phyloP scores from a whole-genome alignment of 2,797 vertebrate species.

The Selene dorsalis region DNA sequence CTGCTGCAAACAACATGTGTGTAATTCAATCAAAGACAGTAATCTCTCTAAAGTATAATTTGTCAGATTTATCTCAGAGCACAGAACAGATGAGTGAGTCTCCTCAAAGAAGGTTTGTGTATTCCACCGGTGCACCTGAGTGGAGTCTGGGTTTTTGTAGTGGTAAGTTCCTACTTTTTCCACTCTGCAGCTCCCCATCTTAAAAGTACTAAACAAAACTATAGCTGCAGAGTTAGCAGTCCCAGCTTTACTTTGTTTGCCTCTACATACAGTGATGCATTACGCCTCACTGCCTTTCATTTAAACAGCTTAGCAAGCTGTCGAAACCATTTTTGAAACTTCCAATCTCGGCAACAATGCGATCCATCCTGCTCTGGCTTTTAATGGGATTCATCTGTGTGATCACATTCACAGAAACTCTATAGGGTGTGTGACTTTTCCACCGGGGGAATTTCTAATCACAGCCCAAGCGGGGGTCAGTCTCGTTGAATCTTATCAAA shows the following conservation, averaged over 20 bases:
- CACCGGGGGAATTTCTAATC: constrained; percentile 52
- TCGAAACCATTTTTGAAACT: constrained; percentile 51
- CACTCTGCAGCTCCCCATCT: constrained; percentile 12
- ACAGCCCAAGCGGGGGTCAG: constrained; percentile 52
- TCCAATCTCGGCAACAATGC: constrained; percentile 55
- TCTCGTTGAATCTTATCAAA: constrained; percentile 65
- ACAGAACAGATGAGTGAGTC: background rate
- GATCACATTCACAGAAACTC: constrained; percentile 62
- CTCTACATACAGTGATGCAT: constrained; percentile 36
- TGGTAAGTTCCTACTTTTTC: constrained; percentile 23
- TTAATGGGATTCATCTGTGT: constrained; percentile 67
- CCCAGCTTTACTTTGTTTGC: constrained; percentile 45
- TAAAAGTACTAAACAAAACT: constrained; percentile 21
- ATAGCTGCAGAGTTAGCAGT: constrained; percentile 34
- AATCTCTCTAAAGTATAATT: background rate
- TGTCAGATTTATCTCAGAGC: background rate
- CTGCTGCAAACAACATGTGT: background rate
- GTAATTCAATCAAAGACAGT: constrained; percentile 3
- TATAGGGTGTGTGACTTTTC: constrained; percentile 50
- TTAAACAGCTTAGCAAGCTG: constrained; percentile 67
- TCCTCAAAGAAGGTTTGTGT: constrained; percentile 4
- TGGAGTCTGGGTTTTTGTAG: constrained; percentile 10
- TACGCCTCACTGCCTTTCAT: constrained; percentile 47
- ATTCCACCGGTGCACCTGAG: constrained; percentile 6
- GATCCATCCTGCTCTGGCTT: constrained; percentile 63